A percentile compares a stretch with the other conserved stretches of the same genome.
phyloP scores from a whole-genome alignment of 2,113 vertebrate genomes.

The Phyllopteryx taeniolatus region DNA sequence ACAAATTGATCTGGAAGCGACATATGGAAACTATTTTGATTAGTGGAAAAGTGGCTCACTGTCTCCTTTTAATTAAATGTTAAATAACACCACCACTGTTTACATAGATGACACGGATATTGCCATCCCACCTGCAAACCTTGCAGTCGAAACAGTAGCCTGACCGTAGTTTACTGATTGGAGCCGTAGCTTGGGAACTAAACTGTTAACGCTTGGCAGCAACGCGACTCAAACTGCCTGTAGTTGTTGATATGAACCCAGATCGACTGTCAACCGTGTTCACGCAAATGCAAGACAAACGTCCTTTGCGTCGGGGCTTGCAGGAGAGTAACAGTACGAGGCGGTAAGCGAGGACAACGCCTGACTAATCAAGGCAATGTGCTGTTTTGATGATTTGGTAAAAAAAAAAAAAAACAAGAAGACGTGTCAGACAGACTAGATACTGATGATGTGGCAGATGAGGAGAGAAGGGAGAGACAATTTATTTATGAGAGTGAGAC shows the following conservation, averaged over 20 bases:
- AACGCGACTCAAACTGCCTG: background rate
- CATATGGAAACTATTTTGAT: too few relatives aligned
- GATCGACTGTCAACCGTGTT: background rate
- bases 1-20: too few relatives aligned
- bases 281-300: background rate
- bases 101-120: background rate
- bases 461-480: slow-evolving; percentile 19
- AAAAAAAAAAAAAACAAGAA: background rate
- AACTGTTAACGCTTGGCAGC: background rate
- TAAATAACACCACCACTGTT: too few relatives aligned
- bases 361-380: slow-evolving; percentile 23
- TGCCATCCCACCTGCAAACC: background rate
- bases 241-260: background rate
- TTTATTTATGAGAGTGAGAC: slow-evolving; percentile 32
- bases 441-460: slow-evolving; percentile 36
- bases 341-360: background rate
- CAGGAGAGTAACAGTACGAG: slow-evolving; percentile 4
- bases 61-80: too few relatives aligned
- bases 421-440: slow-evolving; percentile 31
- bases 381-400: slow-evolving; percentile 33
- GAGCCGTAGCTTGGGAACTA: background rate
- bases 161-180: background rate
- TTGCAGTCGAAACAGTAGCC: background rate
- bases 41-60: too few relatives aligned
- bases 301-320: background rate